These are phyloP conservation scores for Melanitta fusca DNA, from an alignment of 2,797 vertebrate genomes.

Conservation along the genomic window DNA sequence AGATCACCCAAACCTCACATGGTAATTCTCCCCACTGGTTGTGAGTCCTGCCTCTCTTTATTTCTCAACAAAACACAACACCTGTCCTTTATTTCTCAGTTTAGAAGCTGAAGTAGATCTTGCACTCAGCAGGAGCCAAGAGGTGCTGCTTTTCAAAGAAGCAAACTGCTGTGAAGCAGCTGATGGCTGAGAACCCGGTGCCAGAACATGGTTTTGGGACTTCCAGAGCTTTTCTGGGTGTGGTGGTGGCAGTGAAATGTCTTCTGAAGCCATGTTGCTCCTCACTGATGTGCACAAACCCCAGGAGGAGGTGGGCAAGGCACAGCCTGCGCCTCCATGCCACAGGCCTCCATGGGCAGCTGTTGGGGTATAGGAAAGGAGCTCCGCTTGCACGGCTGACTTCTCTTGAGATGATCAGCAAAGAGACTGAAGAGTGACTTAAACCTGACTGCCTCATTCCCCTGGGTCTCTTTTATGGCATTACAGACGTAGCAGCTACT, in stretches of 20 bases:
- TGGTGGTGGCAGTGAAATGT: fast-evolving
- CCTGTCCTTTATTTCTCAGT: neutral
- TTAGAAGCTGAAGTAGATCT: neutral
- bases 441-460: neutral
- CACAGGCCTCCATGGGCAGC: neutral
- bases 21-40: neutral
- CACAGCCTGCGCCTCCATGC: fast-evolving
- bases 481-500: neutral
- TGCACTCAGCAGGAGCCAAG: neutral
- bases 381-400: neutral
- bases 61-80: neutral
- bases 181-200: neutral
- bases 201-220: neutral
- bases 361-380: neutral
- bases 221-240: neutral
- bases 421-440: neutral
- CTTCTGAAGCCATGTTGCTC: fast-evolving
- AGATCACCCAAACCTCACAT: neutral
- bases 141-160: neutral
- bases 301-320: neutral
- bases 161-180: neutral
- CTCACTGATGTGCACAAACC: neutral
- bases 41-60: neutral
- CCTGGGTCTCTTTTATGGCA: neutral
- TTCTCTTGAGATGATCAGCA: neutral